phyloP scores from a whole-genome alignment of 2,113 vertebrate genomes.

The Apaloderma vittatum region DNA sequence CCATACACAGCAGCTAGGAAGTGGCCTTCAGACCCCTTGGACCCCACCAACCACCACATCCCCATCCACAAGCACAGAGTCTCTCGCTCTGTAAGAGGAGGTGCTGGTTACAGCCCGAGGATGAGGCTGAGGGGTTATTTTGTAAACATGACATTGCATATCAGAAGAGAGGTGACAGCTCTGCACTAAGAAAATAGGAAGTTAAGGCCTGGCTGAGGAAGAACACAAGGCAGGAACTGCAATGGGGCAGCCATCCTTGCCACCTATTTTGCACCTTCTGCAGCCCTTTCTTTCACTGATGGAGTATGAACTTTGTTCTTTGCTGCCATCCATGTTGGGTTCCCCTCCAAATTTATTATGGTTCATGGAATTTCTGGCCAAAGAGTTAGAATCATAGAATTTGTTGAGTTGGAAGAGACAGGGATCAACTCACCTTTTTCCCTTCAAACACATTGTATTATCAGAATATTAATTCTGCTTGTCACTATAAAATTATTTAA shows the following conservation, averaged over 20 bases:
- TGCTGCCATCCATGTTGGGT: background rate
- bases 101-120: background rate
- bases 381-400: background rate
- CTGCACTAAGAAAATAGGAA: background rate
- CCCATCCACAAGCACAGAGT: background rate
- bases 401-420: no score
- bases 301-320: background rate
- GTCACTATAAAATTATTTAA: background rate
- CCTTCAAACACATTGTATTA: background rate
- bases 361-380: background rate
- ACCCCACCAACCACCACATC: background rate
- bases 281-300: background rate
- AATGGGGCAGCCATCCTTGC: background rate
- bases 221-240: background rate
- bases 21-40: background rate
- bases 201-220: background rate
- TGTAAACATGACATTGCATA: accelerated
- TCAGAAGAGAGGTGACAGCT: background rate
- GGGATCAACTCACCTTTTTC: background rate
- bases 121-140: background rate
- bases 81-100: background rate
- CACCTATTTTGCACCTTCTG: background rate
- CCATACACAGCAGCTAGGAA: accelerated
- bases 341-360: accelerated
- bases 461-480: background rate